phyloP scores from a whole-genome alignment of 2,797 vertebrate species.

The Miichthys miiuy region DNA sequence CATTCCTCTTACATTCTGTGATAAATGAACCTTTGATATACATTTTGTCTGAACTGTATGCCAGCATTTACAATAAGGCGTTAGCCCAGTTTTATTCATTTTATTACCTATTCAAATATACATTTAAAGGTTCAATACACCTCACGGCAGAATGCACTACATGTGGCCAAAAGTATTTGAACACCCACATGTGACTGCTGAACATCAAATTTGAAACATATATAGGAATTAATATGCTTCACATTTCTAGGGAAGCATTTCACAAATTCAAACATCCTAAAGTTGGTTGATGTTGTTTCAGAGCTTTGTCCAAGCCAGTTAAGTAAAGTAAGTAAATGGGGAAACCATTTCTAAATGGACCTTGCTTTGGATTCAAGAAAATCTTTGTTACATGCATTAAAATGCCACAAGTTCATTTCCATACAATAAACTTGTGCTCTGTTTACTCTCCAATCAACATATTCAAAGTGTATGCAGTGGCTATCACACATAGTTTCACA shows the following conservation, averaged over 20 bases:
- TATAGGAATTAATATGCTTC: neutral
- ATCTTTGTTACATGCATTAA: neutral
- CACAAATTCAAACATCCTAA: neutral
- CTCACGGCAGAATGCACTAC: conserved; percentile 6
- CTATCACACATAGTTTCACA: neutral
- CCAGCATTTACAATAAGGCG: conserved; percentile 15
- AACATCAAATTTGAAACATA: neutral
- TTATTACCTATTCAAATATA: conserved; percentile 1
- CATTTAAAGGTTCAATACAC: conserved; percentile 5
- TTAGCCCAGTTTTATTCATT: neutral
- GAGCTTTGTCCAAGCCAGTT: neutral
- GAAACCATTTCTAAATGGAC: neutral
- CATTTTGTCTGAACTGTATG: conserved; percentile 15
- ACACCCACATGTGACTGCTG: neutral
- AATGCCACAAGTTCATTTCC: neutral
- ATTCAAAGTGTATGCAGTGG: neutral
- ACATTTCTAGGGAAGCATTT: neutral
- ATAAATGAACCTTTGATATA: conserved; percentile 24
- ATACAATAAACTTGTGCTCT: neutral
- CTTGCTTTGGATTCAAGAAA: neutral
- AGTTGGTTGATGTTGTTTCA: neutral
- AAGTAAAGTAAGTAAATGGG: neutral
- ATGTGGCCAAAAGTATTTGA: neutral
- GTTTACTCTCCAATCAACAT: neutral
- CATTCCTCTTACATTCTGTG: conserved; percentile 20